Evolutionary conservation across 2,888 invertebrate species (phyloP).

Genomic region (Cotesia congregata): DNA sequence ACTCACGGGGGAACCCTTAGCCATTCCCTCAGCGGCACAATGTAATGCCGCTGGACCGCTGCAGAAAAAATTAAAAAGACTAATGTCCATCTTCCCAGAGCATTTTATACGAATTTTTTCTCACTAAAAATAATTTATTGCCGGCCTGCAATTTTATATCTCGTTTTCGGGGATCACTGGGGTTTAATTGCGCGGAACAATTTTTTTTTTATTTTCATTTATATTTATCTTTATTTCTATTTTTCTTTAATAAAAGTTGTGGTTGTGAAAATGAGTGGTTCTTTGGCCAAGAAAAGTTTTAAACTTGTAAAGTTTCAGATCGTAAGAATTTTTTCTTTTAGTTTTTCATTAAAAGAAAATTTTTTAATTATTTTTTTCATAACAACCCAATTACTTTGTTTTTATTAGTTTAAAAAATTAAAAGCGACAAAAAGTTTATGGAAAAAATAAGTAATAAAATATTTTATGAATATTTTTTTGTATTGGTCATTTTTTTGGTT

Average conservation of each 20-base stretch:
- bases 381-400: not conserved
- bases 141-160: not conserved
- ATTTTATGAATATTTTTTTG: too few relatives aligned
- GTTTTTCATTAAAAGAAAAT: not conserved
- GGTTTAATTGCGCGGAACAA: not conserved
- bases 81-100: slow-evolving; percentile 3
- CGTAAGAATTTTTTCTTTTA: slow-evolving; percentile 1
- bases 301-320: not conserved
- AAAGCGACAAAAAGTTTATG: not conserved
- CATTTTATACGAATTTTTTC: not conserved
- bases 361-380: not conserved
- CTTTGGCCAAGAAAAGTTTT: slow-evolving; percentile 18
- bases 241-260: slow-evolving; percentile 21
- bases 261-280: slow-evolving; percentile 19
- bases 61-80: slow-evolving; percentile 20
- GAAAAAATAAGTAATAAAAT: too few relatives aligned
- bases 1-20: slow-evolving; percentile 18
- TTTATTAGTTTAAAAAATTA: not conserved
- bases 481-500: too few relatives aligned
- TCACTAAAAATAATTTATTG: not conserved
- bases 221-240: not conserved
- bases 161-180: not conserved
- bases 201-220: slow-evolving; percentile 7
- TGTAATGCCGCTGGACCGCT: slow-evolving; percentile 1
- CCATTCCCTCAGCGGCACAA: slow-evolving; percentile 14